These are phyloP conservation scores for Machimus atricapillus DNA, from an alignment of 2,888 invertebrate genomes.

Conservation along the genomic window DNA sequence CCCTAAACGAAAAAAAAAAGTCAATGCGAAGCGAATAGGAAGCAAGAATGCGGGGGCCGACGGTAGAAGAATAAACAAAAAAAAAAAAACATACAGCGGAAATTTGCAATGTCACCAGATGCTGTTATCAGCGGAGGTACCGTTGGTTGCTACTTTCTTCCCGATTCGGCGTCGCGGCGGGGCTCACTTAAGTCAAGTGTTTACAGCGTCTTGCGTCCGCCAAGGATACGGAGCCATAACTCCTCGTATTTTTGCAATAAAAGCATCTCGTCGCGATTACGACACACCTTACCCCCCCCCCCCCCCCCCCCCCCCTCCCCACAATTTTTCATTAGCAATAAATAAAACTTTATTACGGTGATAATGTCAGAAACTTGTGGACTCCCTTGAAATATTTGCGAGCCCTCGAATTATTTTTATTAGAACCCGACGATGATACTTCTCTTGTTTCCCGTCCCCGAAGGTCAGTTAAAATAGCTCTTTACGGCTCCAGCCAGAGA, in stretches of 20 bases:
- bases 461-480: background rate
- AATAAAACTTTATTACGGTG: slow-evolving; percentile 30
- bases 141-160: background rate
- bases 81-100: background rate
- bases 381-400: slow-evolving; percentile 24
- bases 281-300: background rate
- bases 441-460: background rate
- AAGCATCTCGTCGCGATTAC: background rate
- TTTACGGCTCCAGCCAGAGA: background rate
- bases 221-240: background rate
- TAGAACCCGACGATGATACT: background rate
- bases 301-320: too few species aligned
- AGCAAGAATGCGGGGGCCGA: background rate
- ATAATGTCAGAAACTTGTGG: slow-evolving; percentile 32
- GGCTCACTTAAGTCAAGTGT: background rate
- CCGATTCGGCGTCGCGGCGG: background rate
- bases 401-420: slow-evolving; percentile 19
- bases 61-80: background rate
- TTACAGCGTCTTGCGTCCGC: background rate
- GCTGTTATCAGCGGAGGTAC: background rate
- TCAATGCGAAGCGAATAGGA: background rate
- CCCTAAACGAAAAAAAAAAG: background rate
- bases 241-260: slow-evolving; percentile 18
- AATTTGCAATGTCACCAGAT: slow-evolving; percentile 8
- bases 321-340: slow-evolving; percentile 30